These are phyloP conservation scores for Folsomia manolachei DNA, from an alignment of 2,888 invertebrate species.

Conservation along the genomic window DNA sequence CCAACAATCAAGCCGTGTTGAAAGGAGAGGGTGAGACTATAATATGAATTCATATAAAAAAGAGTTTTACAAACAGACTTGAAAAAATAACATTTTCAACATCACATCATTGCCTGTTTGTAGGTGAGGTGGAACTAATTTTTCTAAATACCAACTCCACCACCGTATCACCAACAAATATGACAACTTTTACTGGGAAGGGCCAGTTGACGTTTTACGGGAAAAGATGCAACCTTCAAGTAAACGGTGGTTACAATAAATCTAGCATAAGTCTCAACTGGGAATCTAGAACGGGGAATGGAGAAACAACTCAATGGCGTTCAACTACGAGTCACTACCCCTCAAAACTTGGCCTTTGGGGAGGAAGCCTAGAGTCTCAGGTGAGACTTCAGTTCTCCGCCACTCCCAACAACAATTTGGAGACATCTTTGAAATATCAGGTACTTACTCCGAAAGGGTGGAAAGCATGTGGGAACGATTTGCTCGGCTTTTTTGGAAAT, in stretches of 20 bases:
- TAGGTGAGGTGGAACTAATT: neutral
- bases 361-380: neutral
- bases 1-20: neutral
- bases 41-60: neutral
- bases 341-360: neutral
- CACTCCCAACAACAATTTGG: conserved; percentile 71
- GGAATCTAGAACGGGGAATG: conserved; percentile 24
- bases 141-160: no score
- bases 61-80: no score
- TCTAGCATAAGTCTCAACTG: conserved; percentile 21
- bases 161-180: no score
- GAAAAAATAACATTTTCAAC: no score
- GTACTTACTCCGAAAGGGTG: no score
- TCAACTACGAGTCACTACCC: conserved; percentile 52
- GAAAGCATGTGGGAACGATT: no score
- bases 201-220: neutral
- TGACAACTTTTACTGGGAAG: neutral
- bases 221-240: conserved; percentile 12
- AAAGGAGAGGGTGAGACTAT: neutral
- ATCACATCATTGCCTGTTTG: no score
- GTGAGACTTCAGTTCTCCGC: conserved; percentile 70
- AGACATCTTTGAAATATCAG: conserved; percentile 64
- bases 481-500: no score
- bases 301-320: conserved; percentile 30
- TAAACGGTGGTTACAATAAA: conserved; percentile 34